A percentile compares a stretch with the other conserved stretches of the same genome.
phyloP scores from a whole-genome alignment of 2,113 vertebrate genomes.

The Acrocephalus kingi region DNA sequence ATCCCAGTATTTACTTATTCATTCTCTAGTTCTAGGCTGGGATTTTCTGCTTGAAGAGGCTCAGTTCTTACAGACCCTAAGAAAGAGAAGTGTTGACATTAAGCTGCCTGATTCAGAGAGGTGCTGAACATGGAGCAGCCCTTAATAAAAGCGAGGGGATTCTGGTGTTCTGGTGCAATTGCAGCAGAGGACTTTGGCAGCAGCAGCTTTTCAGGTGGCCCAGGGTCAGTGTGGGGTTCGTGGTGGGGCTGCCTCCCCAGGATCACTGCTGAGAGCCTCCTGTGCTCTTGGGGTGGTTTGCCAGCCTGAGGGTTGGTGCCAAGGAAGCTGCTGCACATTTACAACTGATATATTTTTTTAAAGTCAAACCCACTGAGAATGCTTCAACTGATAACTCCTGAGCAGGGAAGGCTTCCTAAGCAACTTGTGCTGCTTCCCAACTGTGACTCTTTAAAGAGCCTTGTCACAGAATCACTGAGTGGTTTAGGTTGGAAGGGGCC shows the following conservation, averaged over 20 bases:
- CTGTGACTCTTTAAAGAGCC: not conserved
- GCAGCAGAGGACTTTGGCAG: not conserved
- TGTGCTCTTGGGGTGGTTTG: not conserved
- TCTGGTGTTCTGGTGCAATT: not conserved
- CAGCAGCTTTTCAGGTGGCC: not conserved
- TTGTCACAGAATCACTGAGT: not conserved
- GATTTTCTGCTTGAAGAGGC: not conserved
- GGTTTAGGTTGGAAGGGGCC: not conserved
- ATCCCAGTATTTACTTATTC: not conserved
- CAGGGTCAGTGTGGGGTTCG: not conserved
- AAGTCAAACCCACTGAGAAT: not conserved
- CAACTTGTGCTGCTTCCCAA: not conserved
- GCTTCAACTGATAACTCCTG: not conserved
- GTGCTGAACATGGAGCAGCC: not conserved
- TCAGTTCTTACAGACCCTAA: not conserved
- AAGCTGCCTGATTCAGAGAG: not conserved
- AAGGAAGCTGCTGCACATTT: not conserved
- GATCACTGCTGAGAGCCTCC: fast-evolving
- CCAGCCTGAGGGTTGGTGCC: not conserved
- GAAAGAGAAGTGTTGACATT: not conserved
- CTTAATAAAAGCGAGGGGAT: not conserved
- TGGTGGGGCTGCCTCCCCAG: not conserved
- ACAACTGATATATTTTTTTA: not conserved
- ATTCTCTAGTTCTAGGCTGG: not conserved
- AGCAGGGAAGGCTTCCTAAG: not conserved